Base-by-base conservation (phyloP, 2,888 invertebrate genomes). In the Sicus ferrugineus region DNA sequence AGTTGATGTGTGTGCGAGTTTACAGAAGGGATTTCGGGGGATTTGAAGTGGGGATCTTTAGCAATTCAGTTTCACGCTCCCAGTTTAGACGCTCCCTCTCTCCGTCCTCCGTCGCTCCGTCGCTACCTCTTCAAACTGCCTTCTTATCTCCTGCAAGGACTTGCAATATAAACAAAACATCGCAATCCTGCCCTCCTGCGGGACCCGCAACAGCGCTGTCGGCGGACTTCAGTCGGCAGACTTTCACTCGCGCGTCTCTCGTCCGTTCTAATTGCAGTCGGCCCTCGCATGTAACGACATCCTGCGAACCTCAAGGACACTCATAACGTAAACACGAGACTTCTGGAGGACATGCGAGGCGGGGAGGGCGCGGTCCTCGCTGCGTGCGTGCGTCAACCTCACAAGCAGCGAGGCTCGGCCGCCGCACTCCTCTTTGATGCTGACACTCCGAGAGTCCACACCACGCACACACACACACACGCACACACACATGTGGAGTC, bases 231-330 rank as follows among this genome's bases (percentile, higher is more conserved):
- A 58, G 38, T 34, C 59, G 31, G 50, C 19, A 42, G 14, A n/a
- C 42, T 16, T 19, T 28, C 28, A 9, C 42, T 38, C 30, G 23
- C 11, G 2, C n/a, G 19, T 42, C 14, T 19, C 21, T 9, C n/a
- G 42, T 7, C 42, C 54, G 26, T 54, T n/a, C 26, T 26, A 4
- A 4, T 54, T 28, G 21, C 4, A 21, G 52, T 23, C 6, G 9
- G 11, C 21, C 23, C 52, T 68, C 38, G 34, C 34, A 31, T 64
- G 23, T 30, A 59, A 58, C 70, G 75, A 73, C 77, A 74, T 78
- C 77, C 61, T 34, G 11, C 46, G 28, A 78, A 59, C 59, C 75
- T n/a, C 74, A 79, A 79, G 79, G 79, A 80, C 78, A 78, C 69
- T 75, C 72, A 16, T 4, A 42, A 7, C 3, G 9, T 9, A 9